These are phyloP conservation scores for Scleropages formosus DNA, from an alignment of 2,797 vertebrate genomes.

Conservation along the genomic window DNA sequence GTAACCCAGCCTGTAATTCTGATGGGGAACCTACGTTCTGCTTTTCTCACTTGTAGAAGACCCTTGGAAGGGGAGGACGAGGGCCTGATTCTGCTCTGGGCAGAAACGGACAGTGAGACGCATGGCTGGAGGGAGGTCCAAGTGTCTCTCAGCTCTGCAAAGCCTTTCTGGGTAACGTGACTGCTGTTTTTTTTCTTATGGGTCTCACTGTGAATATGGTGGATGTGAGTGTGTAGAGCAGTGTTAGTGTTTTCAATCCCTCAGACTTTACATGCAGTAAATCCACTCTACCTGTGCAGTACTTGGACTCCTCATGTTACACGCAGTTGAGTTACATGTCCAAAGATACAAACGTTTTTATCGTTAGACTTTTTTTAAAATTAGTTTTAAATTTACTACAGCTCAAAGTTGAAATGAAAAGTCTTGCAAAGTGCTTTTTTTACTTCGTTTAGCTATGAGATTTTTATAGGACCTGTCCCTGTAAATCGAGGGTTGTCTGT, in stretches of 20 bases:
- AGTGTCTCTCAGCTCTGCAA: constrained; percentile 46
- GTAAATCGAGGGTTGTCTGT: too few species aligned
- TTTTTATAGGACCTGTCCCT: too few species aligned
- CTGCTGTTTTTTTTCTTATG: background rate
- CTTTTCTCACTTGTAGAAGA: constrained; percentile 44
- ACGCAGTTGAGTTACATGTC: too few species aligned
- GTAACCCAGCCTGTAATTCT: background rate
- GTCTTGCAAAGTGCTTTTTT: too few species aligned
- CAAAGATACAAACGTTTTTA: too few species aligned
- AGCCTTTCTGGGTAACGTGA: constrained; percentile 67
- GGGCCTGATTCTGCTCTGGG: constrained; percentile 57
- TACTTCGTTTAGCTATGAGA: too few species aligned
- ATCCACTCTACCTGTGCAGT: background rate
- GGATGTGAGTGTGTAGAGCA: background rate
- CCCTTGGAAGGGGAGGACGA: constrained; percentile 47
- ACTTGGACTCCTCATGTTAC: background rate
- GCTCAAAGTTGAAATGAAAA: too few species aligned
- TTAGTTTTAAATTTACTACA: too few species aligned
- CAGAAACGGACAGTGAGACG: constrained; percentile 56
- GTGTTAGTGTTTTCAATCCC: too few species aligned
- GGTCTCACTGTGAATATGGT: background rate
- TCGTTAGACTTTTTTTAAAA: too few species aligned
- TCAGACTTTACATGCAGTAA: background rate
- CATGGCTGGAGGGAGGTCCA: constrained; percentile 56
- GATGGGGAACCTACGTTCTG: too few species aligned